Evolutionary conservation across 2,113 vertebrate species (phyloP).

Genomic region (Motacilla alba): DNA sequence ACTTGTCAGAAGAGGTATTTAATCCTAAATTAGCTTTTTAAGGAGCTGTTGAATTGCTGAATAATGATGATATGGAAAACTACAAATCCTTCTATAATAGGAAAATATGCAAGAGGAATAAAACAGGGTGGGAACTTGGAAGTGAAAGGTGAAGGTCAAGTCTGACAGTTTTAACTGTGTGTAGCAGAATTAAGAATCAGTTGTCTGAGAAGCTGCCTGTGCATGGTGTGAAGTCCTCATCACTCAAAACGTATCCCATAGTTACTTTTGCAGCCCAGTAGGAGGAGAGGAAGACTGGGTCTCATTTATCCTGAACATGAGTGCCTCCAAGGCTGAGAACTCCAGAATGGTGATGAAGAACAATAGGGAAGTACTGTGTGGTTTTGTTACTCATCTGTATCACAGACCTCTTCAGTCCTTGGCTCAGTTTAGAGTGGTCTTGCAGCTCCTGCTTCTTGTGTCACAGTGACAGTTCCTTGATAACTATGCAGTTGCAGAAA

Average conservation of each 20-base stretch:
- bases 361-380: accelerated
- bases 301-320: accelerated
- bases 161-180: accelerated
- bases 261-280: accelerated
- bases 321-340: not conserved
- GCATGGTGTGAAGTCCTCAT: not conserved
- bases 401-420: not conserved
- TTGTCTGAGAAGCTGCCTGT: not conserved
- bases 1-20: not conserved
- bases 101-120: not conserved
- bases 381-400: not conserved
- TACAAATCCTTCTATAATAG: not conserved
- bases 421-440: not conserved
- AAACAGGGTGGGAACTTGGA: not conserved
- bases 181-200: not conserved
- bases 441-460: not conserved
- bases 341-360: not conserved
- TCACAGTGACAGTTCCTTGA: not conserved
- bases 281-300: not conserved
- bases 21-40: slow-evolving; percentile 12
- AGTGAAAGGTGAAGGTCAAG: not conserved
- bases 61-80: not conserved
- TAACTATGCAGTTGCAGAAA: not conserved
- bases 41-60: not conserved
- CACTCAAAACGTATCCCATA: accelerated